Evolutionary conservation across 2,113 vertebrate genomes (phyloP).

Genomic region (Pedetes capensis): DNA sequence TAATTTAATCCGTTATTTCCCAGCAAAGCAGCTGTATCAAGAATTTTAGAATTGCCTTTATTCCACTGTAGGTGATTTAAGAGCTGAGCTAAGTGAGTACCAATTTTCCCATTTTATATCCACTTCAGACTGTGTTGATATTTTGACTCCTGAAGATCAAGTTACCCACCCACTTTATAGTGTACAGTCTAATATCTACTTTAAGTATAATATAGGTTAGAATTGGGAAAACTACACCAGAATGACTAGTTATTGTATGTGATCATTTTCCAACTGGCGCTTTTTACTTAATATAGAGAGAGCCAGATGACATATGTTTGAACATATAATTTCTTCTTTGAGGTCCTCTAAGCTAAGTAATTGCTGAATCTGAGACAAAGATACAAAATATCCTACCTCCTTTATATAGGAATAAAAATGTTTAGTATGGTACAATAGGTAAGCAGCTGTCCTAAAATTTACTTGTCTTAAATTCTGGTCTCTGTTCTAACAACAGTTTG

Average conservation of each 20-base stretch:
- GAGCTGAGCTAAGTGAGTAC: conserved; percentile 45
- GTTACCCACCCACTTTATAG: background rate
- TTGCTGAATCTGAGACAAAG: background rate
- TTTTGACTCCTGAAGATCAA: conserved; percentile 48
- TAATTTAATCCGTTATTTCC: conserved; percentile 49
- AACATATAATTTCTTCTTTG: background rate
- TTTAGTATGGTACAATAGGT: background rate
- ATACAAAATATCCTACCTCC: background rate
- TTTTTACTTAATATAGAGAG: conserved; percentile 4
- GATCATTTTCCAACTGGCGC: background rate
- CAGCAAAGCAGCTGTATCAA: conserved; percentile 28
- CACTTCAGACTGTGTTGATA: conserved; percentile 40
- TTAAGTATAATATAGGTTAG: background rate
- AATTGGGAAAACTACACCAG: background rate
- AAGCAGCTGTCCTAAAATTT: background rate
- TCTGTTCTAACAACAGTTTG: conserved; percentile 3
- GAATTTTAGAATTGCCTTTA: conserved; percentile 54
- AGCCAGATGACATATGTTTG: background rate
- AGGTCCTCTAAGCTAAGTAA: background rate
- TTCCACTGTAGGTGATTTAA: conserved; percentile 35
- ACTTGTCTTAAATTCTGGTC: background rate
- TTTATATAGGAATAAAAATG: background rate
- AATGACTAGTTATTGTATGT: background rate
- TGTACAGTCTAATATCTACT: background rate
- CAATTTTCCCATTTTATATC: conserved; percentile 54